A percentile compares a stretch with the other conserved stretches of the same genome.
These are phyloP conservation scores for Brienomyrus longianalis DNA, from an alignment of 2,113 vertebrate genomes.

Conservation along the genomic window DNA sequence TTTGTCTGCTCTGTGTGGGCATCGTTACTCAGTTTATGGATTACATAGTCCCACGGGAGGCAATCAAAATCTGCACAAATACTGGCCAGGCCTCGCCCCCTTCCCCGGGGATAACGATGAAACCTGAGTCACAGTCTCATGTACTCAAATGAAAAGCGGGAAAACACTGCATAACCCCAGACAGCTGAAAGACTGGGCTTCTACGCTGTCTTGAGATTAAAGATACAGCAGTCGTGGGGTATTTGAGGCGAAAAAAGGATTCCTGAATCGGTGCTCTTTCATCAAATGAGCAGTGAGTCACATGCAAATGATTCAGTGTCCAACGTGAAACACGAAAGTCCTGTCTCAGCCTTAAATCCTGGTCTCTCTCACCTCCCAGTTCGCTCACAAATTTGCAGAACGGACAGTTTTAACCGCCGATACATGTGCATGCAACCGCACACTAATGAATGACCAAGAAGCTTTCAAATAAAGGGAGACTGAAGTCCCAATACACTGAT, in stretches of 20 bases:
- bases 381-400: not conserved
- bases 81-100: not conserved
- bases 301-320: not conserved
- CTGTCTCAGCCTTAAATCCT: not conserved
- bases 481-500: not conserved
- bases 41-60: slow-evolving; percentile 39
- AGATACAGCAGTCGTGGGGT: not conserved
- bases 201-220: not conserved
- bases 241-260: not conserved
- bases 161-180: not conserved
- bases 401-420: not conserved
- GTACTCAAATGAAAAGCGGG: not conserved
- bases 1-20: slow-evolving; percentile 29
- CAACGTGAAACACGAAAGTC: not conserved
- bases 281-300: not conserved
- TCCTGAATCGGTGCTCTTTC: not conserved
- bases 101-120: slow-evolving; percentile 31
- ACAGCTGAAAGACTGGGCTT: not conserved
- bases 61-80: slow-evolving; percentile 39
- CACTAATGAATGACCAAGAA: not conserved
- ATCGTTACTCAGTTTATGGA: slow-evolving; percentile 44
- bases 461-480: not conserved
- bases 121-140: slow-evolving; percentile 6
- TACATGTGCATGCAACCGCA: not conserved
- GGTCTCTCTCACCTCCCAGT: not conserved